Evolutionary conservation across 2,797 vertebrate genomes (phyloP), one percentile per base, ranked within the genome.

Genomic region (Sebastes nivosus): DNA sequence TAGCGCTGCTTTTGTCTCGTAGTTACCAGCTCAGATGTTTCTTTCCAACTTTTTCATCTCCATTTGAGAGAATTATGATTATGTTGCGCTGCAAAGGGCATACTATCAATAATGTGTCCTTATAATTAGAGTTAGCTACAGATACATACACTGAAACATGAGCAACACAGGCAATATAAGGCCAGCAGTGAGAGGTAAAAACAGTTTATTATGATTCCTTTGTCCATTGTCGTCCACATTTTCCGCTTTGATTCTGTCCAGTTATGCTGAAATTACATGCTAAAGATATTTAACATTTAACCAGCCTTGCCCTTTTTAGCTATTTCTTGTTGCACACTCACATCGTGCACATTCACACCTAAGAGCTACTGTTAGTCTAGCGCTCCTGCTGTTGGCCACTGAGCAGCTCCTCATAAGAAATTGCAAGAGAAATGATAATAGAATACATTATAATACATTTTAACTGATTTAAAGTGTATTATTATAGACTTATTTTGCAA

Each of bases 1-100:
- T 88, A 1, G 11, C 0, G 3, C 25, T 25, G 72, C 79, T 88
- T 88, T 82, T 86, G 85, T 86, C 85, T 84, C 70, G 32, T 55
- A 57, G 77, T 81, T 63, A 9, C 68, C 61, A 7, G 4, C 68
- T 76, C 46, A 66, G 50, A 57, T 8, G 9, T 73, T 84, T 75
- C 67, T 72, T 10, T 79, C 8, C 22, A 67, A 83, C 50, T 70
- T 83, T 77, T 70, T 77, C 71, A 65, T 82, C 73, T 83, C 71
- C 10, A 20, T 84, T 68, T 79, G 34, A 82, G 36, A 81, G 75
- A 80, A 71, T 83, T 75, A 79, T 79, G 73, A 87, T 68, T 11
- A 61, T 54, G 25, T 67, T 65, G 32, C 5, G 1, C 63, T 67
- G 75, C 58, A 74, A 68, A 69, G 67, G 67, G 10, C 55, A 11